Evolutionary conservation across 2,113 vertebrate genomes (phyloP).

Genomic region (Labeo rohita): DNA sequence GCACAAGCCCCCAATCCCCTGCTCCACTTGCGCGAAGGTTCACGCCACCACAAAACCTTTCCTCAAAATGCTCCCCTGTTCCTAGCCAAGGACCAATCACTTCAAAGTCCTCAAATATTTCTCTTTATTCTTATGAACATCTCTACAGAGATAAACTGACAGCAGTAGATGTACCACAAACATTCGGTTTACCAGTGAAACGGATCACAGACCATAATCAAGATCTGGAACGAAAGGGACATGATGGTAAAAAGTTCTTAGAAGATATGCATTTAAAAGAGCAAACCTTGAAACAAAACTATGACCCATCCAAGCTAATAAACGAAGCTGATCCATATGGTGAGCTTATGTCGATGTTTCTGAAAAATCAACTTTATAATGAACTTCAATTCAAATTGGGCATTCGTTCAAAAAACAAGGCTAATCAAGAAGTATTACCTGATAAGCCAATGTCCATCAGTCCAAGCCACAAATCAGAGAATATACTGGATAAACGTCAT

Average conservation of each 20-base stretch:
- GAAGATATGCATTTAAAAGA: neutral
- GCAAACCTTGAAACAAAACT: neutral
- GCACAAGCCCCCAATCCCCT: constrained; percentile 60
- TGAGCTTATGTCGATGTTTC: constrained; percentile 62
- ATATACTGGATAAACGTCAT: neutral
- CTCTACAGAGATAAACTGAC: neutral
- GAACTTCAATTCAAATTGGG: constrained; percentile 64
- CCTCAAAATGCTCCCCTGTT: constrained; percentile 40
- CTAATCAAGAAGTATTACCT: constrained; percentile 56
- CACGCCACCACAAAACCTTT: constrained; percentile 50
- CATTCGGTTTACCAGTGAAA: neutral
- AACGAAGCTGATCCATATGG: constrained; percentile 66
- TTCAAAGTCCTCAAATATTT: constrained; percentile 48
- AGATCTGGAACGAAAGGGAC: neutral
- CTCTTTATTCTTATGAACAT: constrained; percentile 52
- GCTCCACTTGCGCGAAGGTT: constrained; percentile 58
- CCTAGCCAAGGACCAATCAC: constrained; percentile 64
- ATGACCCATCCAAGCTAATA: constrained; percentile 21
- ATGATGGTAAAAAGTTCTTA: neutral
- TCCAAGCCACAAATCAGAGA: constrained; percentile 16
- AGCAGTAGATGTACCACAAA: neutral
- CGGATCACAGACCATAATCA: constrained; percentile 26
- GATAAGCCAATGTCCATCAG: constrained; percentile 38
- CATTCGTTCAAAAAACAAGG: constrained; percentile 54
- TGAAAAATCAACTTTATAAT: constrained; percentile 46